phyloP scores from a whole-genome alignment of 2,113 vertebrate genomes.

The Australoheros scitulus region DNA sequence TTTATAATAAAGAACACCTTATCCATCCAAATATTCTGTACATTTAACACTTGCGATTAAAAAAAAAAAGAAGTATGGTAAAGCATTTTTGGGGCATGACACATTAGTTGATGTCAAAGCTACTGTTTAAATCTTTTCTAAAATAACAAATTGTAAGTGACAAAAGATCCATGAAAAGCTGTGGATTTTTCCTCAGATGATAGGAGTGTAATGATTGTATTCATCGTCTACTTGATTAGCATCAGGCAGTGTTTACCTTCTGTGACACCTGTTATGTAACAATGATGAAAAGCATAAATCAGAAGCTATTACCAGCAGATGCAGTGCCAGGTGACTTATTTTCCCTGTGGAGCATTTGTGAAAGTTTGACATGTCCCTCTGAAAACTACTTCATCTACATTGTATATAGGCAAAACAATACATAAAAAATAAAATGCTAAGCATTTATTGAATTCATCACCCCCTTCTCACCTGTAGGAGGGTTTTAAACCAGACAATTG shows the following conservation, averaged over 20 bases:
- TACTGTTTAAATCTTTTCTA: background rate
- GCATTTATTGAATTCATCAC: background rate
- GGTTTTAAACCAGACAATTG: background rate
- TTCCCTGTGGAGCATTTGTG: background rate
- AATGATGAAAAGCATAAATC: background rate
- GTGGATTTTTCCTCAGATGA: conserved; percentile 63
- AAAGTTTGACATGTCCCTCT: background rate
- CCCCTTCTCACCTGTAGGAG: background rate
- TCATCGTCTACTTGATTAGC: conserved; percentile 63
- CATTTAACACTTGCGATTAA: background rate
- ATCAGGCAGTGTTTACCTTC: background rate
- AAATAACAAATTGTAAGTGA: background rate
- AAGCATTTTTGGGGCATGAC: background rate
- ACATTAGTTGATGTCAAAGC: background rate
- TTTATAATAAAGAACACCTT: background rate
- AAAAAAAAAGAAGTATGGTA: no score
- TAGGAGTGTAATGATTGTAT: conserved; percentile 1
- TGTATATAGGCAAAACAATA: background rate
- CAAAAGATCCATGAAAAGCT: conserved; percentile 23
- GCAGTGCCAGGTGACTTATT: background rate
- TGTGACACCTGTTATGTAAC: conserved; percentile 11
- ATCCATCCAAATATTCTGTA: background rate
- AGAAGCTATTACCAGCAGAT: background rate
- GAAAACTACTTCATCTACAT: background rate
- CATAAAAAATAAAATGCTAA: background rate